phyloP scores from a whole-genome alignment of 2,797 vertebrate species.

The Enteromius anoplus region DNA sequence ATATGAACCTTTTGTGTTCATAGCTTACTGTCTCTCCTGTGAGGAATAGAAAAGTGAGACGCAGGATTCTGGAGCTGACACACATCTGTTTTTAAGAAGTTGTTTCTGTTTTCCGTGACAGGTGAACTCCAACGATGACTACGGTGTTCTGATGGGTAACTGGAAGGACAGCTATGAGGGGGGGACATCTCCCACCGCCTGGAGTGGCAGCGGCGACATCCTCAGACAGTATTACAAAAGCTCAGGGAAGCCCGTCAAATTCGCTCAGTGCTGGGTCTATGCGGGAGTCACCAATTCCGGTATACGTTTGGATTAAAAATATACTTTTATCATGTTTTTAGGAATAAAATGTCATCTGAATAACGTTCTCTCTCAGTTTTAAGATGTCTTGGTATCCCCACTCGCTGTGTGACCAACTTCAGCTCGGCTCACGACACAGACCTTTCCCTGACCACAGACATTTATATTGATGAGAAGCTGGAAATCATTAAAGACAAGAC shows the following conservation, averaged over 20 bases:
- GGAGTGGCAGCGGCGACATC: slow-evolving; percentile 90
- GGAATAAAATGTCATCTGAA: neutral
- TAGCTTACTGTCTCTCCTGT: neutral
- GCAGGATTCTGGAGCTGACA: neutral
- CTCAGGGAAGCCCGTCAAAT: slow-evolving; percentile 76
- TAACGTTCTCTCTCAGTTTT: slow-evolving; percentile 75
- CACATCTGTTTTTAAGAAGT: neutral
- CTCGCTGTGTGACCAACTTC: slow-evolving; percentile 91
- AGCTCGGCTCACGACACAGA: slow-evolving; percentile 93
- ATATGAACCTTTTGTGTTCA: neutral
- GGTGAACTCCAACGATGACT: slow-evolving; percentile 87
- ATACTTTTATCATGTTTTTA: neutral
- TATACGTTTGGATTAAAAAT: slow-evolving; percentile 40
- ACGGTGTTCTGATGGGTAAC: slow-evolving; percentile 84
- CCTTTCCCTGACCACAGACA: slow-evolving; percentile 88
- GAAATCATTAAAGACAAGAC: slow-evolving; percentile 84
- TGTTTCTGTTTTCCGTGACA: slow-evolving; percentile 57
- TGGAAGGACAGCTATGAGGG: slow-evolving; percentile 82
- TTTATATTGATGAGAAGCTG: slow-evolving; percentile 90
- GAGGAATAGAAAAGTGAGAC: neutral
- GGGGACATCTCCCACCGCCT: slow-evolving; percentile 82
- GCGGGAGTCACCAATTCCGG: slow-evolving; percentile 83
- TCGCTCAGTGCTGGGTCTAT: slow-evolving; percentile 92
- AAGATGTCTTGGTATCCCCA: slow-evolving; percentile 87
- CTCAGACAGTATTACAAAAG: slow-evolving; percentile 77